A percentile compares a stretch with the other conserved stretches of the same genome.
Evolutionary conservation across 2,888 invertebrate species (phyloP).

Genomic region (Sthenelais limicola): DNA sequence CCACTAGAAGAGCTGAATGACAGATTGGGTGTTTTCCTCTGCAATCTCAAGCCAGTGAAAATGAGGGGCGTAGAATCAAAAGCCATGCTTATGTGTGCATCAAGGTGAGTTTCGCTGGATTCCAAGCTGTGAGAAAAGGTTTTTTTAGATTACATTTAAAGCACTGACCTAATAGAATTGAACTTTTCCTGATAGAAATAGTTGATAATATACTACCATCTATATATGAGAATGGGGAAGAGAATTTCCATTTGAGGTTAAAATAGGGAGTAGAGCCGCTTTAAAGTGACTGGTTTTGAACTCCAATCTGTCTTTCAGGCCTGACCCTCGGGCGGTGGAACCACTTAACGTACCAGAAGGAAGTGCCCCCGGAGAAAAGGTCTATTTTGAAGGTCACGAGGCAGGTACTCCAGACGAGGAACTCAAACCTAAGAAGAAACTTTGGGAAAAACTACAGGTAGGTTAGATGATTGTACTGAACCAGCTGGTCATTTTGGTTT

Average conservation of each 20-base stretch:
- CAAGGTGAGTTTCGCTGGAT: conserved; percentile 80
- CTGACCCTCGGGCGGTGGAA: conserved; percentile 78
- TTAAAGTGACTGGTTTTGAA: too few relatives aligned
- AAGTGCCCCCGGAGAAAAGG: conserved; percentile 86
- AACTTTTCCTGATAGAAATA: not conserved
- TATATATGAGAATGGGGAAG: too few relatives aligned
- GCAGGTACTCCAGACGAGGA: conserved; percentile 85
- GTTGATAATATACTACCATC: not conserved
- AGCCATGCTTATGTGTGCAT: conserved; percentile 95
- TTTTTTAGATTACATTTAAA: not conserved
- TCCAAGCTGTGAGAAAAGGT: too few relatives aligned
- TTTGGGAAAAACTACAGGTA: conserved; percentile 92
- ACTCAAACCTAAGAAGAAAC: conserved; percentile 95
- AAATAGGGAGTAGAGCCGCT: too few relatives aligned
- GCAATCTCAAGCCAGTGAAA: conserved; percentile 77
- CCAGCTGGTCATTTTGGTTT: too few relatives aligned
- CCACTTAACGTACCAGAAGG: conserved; percentile 85
- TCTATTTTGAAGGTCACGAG: conserved; percentile 88
- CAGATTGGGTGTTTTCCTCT: conserved; percentile 75
- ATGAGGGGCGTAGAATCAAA: conserved; percentile 85
- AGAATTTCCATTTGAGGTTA: too few relatives aligned
- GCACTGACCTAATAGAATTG: not conserved
- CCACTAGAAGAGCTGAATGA: conserved; percentile 74
- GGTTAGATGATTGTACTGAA: too few relatives aligned
- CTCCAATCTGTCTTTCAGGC: conserved; percentile 19